phyloP scores from a whole-genome alignment of 1,140 invertebrate species.

The Lepidotrigona ventralis region DNA sequence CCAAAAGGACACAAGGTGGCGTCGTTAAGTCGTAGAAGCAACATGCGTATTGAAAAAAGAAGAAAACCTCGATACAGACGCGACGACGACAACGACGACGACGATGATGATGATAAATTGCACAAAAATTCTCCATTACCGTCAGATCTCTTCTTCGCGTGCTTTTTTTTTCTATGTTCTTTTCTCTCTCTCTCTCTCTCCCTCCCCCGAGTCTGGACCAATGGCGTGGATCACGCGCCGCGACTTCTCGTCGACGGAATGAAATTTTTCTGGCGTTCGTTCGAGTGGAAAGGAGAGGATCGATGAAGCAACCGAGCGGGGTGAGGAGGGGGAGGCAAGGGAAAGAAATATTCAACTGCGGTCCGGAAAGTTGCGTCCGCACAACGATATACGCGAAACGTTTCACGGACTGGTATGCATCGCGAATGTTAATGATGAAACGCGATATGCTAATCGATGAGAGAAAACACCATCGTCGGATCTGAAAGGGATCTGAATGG shows the following conservation, averaged over 20 bases:
- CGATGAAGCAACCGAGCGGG: neutral
- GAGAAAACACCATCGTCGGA: neutral
- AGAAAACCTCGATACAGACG: neutral
- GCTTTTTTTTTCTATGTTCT: neutral
- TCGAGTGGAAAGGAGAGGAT: conserved; percentile 6
- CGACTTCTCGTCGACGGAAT: neutral
- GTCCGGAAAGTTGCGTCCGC: neutral
- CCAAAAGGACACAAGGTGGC: neutral
- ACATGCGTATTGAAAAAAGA: neutral
- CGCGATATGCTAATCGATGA: neutral
- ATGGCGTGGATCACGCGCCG: neutral
- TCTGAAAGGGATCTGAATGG: neutral
- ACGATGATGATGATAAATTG: conserved; percentile 5
- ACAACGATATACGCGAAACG: neutral
- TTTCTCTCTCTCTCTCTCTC: neutral
- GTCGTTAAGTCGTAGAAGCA: neutral
- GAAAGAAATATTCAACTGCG: neutral
- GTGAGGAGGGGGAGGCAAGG: neutral
- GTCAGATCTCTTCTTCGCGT: neutral
- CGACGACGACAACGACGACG: neutral
- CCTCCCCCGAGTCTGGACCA: neutral
- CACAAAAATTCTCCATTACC: neutral
- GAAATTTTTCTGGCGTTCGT: neutral
- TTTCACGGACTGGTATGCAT: neutral
- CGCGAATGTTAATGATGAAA: conserved; percentile 16